phyloP scores from a whole-genome alignment of 2,113 vertebrate genomes.

The Oryzias javanicus region DNA sequence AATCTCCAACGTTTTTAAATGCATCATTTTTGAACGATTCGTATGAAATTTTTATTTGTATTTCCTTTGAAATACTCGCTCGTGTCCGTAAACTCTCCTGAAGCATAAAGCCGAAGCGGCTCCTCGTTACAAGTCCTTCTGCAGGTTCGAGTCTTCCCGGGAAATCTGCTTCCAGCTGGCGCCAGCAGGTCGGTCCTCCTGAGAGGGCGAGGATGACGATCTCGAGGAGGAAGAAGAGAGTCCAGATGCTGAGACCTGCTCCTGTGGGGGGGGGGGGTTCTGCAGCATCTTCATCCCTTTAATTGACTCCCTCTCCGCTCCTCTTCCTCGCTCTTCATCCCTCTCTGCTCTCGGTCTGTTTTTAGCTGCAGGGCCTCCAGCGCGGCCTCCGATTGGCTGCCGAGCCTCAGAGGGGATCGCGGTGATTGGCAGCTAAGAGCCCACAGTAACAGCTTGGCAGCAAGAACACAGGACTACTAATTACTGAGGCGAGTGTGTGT shows the following conservation, averaged over 20 bases:
- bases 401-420: slow-evolving; percentile 28
- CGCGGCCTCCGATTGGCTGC: slow-evolving; percentile 37
- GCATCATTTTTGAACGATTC: no score
- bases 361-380: slow-evolving; percentile 38
- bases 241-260: slow-evolving; percentile 1
- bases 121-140: no score
- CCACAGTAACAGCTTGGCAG: slow-evolving; percentile 37
- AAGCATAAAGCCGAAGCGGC: no score
- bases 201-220: no score
- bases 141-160: neutral
- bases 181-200: no score
- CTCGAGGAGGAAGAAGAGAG: neutral
- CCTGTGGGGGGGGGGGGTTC: slow-evolving; percentile 6
- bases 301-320: slow-evolving; percentile 6
- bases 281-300: slow-evolving; percentile 2
- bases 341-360: slow-evolving; percentile 24
- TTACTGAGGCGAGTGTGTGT: slow-evolving; percentile 29
- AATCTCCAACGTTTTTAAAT: no score
- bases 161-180: neutral
- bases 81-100: no score
- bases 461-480: slow-evolving; percentile 56
- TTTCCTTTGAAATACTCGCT: no score
- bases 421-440: slow-evolving; percentile 56
- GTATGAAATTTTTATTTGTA: neutral
- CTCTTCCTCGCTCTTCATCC: slow-evolving; percentile 11